Evolutionary conservation across 1,140 invertebrate species (phyloP).

Genomic region (Neodiprion lecontei): DNA sequence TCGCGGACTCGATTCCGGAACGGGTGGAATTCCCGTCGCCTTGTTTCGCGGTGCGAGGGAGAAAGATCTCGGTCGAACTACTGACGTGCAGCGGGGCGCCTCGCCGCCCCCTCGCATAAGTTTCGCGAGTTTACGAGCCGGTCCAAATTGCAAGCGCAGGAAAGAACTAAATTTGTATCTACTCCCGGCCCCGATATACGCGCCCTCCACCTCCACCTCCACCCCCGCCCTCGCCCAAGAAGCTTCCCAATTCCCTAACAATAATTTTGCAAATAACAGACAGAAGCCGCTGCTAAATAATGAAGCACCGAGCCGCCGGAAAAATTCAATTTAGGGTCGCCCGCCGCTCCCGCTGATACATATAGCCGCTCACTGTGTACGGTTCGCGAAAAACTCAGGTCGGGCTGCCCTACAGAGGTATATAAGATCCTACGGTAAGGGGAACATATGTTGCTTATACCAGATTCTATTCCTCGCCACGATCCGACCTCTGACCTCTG

Average conservation of each 20-base stretch:
- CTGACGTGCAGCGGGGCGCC: not conserved
- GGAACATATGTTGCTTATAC: constrained; percentile 11
- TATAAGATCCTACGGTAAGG: not conserved
- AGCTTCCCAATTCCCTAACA: constrained; percentile 47
- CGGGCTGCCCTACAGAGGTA: not conserved
- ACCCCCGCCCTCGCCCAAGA: not conserved
- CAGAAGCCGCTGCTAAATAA: constrained; percentile 50
- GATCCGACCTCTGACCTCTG: too few relatives aligned
- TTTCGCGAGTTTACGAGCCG: constrained; percentile 1
- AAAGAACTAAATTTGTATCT: constrained; percentile 21
- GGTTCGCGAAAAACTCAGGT: not conserved
- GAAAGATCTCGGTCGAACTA: not conserved
- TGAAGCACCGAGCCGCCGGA: constrained; percentile 33
- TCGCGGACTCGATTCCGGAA: not conserved
- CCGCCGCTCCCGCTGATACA: not conserved
- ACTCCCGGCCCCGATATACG: not conserved
- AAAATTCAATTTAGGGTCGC: constrained; percentile 17
- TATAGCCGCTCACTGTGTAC: not conserved
- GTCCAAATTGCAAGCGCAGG: constrained; percentile 1
- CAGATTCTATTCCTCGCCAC: not conserved
- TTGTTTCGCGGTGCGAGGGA: not conserved
- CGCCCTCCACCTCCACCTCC: not conserved
- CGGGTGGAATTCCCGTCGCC: not conserved
- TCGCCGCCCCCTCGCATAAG: not conserved
- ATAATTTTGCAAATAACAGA: constrained; percentile 53